A percentile compares a stretch with the other conserved stretches of the same genome.
These are phyloP conservation scores for Rhabdornis inornatus DNA, from an alignment of 2,113 vertebrate species.

Conservation along the genomic window DNA sequence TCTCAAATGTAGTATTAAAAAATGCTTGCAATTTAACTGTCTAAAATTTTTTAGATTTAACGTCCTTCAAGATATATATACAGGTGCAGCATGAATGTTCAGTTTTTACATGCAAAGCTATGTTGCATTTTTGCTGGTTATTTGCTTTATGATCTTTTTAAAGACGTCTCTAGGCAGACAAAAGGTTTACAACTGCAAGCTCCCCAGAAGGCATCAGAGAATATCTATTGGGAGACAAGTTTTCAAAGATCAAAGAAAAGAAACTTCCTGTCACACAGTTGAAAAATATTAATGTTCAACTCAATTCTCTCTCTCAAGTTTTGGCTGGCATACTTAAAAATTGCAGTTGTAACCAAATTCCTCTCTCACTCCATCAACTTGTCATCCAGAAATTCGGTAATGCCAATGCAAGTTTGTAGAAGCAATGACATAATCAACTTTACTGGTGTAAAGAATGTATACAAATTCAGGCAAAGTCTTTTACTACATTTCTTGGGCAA, in stretches of 20 bases:
- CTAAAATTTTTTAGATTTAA: neutral
- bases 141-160: neutral
- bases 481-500: neutral
- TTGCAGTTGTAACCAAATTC: neutral
- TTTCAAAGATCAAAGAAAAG: neutral
- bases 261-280: neutral
- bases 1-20: neutral
- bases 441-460: neutral
- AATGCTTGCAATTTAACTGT: neutral
- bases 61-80: neutral
- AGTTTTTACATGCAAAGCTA: neutral
- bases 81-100: neutral
- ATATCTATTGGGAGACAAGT: neutral
- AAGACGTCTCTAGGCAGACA: neutral
- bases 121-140: neutral
- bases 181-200: neutral
- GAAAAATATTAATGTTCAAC: neutral
- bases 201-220: neutral
- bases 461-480: neutral
- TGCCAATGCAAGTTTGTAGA: neutral
- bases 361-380: neutral
- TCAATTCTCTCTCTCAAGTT: neutral
- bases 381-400: neutral
- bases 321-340: neutral
- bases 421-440: neutral